Evolutionary conservation across 2,888 invertebrate species (phyloP).

Genomic region (Subacronicta megacephala): DNA sequence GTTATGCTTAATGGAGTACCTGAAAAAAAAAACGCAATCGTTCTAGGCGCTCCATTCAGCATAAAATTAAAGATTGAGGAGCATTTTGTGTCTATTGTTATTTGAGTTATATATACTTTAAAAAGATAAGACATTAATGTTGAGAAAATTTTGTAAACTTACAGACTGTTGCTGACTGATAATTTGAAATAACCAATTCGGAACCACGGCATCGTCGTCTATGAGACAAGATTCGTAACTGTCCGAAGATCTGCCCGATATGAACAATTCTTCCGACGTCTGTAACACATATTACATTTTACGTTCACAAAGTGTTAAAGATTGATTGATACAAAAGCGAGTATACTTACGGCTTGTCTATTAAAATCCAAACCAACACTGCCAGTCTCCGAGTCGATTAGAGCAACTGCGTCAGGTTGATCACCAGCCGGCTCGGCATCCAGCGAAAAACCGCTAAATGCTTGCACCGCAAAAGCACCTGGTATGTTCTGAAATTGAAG

Average conservation of each 20-base stretch:
- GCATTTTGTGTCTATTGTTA: neutral
- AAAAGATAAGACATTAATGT: neutral
- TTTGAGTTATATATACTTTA: no score
- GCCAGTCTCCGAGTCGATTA: slow-evolving; percentile 81
- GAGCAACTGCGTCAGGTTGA: slow-evolving; percentile 71
- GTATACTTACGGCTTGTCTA: slow-evolving; percentile 71
- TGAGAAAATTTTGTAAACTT: slow-evolving; percentile 39
- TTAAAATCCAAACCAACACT: slow-evolving; percentile 65
- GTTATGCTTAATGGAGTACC: slow-evolving; percentile 51
- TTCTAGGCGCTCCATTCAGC: slow-evolving; percentile 34
- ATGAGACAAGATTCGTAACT: slow-evolving; percentile 76
- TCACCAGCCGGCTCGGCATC: slow-evolving; percentile 70
- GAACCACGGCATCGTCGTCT: slow-evolving; percentile 78
- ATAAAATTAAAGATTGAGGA: slow-evolving; percentile 2
- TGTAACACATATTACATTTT: slow-evolving; percentile 40
- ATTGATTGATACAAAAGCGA: neutral
- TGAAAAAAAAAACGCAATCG: slow-evolving; percentile 23
- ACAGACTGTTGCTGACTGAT: slow-evolving; percentile 79
- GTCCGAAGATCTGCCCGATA: slow-evolving; percentile 78
- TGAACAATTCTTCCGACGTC: slow-evolving; percentile 81
- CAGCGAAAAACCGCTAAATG: slow-evolving; percentile 81
- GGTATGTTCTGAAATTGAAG: slow-evolving; percentile 61
- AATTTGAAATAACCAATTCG: slow-evolving; percentile 81
- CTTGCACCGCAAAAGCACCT: slow-evolving; percentile 71
- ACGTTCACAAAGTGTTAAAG: neutral